phyloP scores from a whole-genome alignment of 2,797 vertebrate species.

The Lacerta agilis region DNA sequence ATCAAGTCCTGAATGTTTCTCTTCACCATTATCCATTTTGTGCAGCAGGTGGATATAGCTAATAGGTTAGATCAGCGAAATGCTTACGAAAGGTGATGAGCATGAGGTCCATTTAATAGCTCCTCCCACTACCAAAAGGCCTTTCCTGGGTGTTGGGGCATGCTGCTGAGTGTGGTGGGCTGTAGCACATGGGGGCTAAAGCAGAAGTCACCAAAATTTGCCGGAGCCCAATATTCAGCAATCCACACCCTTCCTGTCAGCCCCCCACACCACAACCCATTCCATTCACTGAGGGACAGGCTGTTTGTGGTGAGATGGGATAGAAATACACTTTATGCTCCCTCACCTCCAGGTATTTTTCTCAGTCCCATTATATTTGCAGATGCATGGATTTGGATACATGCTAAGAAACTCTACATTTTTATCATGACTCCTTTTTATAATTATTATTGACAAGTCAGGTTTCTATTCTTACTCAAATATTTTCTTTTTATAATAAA shows the following conservation, averaged over 20 bases:
- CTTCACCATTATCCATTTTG: background rate
- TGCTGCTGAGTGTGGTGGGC: background rate
- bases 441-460: background rate
- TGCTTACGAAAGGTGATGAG: background rate
- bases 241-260: background rate
- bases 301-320: background rate
- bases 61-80: background rate
- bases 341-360: background rate
- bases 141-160: background rate
- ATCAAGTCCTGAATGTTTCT: background rate
- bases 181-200: background rate
- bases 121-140: background rate
- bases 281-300: too few species aligned
- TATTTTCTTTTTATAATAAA: background rate
- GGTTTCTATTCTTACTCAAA: conserved; percentile 20
- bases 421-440: conserved; percentile 9
- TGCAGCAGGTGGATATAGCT: background rate
- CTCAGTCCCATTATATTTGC: background rate
- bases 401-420: conserved; percentile 3
- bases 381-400: background rate
- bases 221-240: background rate
- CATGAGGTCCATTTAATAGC: background rate
- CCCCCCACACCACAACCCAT: too few species aligned
- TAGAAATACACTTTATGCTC: background rate
- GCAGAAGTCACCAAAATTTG: background rate